These are phyloP conservation scores for Sarcophaga caerulescens DNA, from an alignment of 2,888 invertebrate species.

Conservation along the genomic window DNA sequence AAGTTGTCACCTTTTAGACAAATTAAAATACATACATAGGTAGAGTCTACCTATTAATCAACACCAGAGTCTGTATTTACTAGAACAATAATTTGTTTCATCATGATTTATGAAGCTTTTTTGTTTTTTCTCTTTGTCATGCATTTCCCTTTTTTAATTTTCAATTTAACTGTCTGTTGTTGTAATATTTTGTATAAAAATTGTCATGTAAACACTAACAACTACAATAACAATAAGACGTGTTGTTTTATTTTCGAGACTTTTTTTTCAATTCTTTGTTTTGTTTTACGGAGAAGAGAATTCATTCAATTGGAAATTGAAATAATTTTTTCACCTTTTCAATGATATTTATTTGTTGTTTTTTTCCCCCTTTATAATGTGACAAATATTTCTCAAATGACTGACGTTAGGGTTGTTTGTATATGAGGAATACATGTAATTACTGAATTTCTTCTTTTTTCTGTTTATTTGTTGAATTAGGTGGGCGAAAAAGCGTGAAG, in stretches of 20 bases:
- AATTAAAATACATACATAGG: neutral
- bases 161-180: neutral
- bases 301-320: conserved; percentile 51
- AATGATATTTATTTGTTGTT: neutral
- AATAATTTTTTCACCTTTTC: conserved; percentile 53
- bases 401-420: neutral
- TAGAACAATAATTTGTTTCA: neutral
- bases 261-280: neutral
- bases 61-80: neutral
- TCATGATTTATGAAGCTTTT: neutral
- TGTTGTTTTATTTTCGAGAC: conserved; percentile 40
- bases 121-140: neutral
- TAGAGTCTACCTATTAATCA: neutral
- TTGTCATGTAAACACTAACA: conserved; percentile 16
- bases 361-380: neutral
- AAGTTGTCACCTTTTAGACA: neutral
- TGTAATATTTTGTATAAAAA: neutral
- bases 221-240: neutral
- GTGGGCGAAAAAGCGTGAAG: neutral
- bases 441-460: neutral
- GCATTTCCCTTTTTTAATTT: neutral
- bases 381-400: neutral
- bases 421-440: neutral
- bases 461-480: neutral
- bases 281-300: conserved; percentile 13